Percentiles rank a stretch among this genome's conserved stretches.
Conservation (phyloP, 2,113 vertebrate genomes). For the Oplegnathus fasciatus region DNA sequence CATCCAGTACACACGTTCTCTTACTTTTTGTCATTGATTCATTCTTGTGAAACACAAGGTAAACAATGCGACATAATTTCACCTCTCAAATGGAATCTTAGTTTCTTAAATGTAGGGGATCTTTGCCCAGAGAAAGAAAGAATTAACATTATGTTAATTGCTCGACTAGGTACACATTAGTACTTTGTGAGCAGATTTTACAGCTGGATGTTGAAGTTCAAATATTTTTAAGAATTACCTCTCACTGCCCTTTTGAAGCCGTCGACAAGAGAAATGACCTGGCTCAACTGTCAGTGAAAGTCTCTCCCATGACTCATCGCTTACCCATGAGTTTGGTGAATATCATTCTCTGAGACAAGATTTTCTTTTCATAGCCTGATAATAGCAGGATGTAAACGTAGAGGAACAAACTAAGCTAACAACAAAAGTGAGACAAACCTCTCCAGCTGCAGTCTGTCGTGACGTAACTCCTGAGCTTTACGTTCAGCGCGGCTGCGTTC, state of each 20-base stretch:
- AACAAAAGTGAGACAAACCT: conserved; percentile 69
- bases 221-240: background rate
- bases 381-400: too few species aligned
- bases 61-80: too few species aligned
- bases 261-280: background rate
- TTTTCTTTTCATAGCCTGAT: background rate
- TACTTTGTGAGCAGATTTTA: background rate
- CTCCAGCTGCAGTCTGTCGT: conserved; percentile 88
- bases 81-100: background rate
- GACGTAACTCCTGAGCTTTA: conserved; percentile 87
- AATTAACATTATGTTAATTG: too few species aligned
- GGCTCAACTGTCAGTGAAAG: background rate
- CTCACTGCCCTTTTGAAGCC: background rate
- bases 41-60: background rate
- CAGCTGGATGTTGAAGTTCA: background rate
- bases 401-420: background rate
- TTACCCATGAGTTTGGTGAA: background rate
- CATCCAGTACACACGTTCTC: conserved; percentile 5
- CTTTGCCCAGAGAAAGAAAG: background rate
- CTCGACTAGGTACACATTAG: background rate
- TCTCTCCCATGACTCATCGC: background rate
- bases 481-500: conserved; percentile 87
- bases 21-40: background rate
- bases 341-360: background rate
- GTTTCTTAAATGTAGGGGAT: background rate